Percentiles rank a stretch among this genome's conserved stretches.
Conservation (phyloP, 2,113 vertebrate species). For the Aegithalos caudatus region DNA sequence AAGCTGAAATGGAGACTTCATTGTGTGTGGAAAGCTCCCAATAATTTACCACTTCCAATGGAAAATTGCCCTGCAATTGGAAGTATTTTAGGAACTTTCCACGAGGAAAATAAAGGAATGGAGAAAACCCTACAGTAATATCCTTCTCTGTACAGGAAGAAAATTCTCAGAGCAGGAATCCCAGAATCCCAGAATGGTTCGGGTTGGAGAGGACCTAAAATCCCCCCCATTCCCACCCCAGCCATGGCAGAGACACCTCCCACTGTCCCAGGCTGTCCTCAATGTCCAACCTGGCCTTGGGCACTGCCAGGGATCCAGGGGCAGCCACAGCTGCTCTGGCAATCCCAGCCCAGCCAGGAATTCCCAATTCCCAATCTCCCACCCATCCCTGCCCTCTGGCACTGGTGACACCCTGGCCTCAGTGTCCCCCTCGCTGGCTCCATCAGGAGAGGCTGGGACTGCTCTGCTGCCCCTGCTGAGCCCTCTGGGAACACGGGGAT, state of each 20-base stretch:
- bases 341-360: neutral
- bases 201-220: fast-evolving
- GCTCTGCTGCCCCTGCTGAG: neutral
- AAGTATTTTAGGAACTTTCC: neutral
- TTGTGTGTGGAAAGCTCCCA: neutral
- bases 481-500: fast-evolving
- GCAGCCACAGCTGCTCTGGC: neutral
- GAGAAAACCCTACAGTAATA: fast-evolving
- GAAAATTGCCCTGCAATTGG: neutral
- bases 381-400: neutral
- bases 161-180: neutral
- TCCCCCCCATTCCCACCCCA: fast-evolving
- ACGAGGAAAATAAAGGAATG: neutral
- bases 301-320: neutral
- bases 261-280: neutral
- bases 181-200: too few relatives aligned
- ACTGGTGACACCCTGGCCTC: fast-evolving
- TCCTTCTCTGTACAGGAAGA: fast-evolving
- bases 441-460: neutral
- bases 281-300: neutral
- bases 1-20: neutral
- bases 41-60: neutral
- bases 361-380: neutral
- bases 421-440: neutral
- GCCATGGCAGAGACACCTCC: neutral